Evolutionary conservation across 2,797 vertebrate genomes (phyloP).

Genomic region (Spinibarbus caldwelli): DNA sequence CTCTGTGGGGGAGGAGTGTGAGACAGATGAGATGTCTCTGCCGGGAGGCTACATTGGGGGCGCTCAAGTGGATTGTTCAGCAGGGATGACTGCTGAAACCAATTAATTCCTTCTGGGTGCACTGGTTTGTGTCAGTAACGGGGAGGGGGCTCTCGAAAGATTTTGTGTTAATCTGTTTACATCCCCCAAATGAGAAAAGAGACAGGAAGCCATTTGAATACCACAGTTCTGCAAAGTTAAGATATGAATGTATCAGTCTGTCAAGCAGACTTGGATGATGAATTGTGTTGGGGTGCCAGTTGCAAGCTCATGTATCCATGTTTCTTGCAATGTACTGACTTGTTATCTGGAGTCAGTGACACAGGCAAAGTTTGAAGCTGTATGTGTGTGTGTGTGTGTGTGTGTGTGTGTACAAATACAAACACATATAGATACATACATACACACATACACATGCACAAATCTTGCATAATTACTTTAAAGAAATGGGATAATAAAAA

Average conservation of each 20-base stretch:
- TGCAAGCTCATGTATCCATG: neutral
- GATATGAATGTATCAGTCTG: constrained; percentile 47
- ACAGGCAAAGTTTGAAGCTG: neutral
- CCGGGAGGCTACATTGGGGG: constrained; percentile 46
- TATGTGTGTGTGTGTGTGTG: neutral
- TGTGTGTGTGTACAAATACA: neutral
- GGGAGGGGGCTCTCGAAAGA: constrained; percentile 41
- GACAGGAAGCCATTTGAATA: constrained; percentile 44
- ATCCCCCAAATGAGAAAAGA: constrained; percentile 49
- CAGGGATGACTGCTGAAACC: constrained; percentile 75
- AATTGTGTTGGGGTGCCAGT: neutral
- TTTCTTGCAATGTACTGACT: neutral
- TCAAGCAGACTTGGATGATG: constrained; percentile 29
- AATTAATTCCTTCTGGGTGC: constrained; percentile 82
- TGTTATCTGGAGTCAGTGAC: neutral
- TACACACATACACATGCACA: neutral
- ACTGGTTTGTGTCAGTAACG: constrained; percentile 74
- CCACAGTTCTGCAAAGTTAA: constrained; percentile 39
- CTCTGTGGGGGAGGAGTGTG: constrained; percentile 53
- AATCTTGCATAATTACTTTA: neutral
- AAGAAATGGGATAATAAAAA: neutral
- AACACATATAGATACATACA: too few relatives aligned
- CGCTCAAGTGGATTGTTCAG: constrained; percentile 59
- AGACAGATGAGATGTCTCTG: constrained; percentile 58
- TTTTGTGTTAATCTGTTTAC: constrained; percentile 51